These are phyloP conservation scores for Oncorhynchus nerka DNA, from an alignment of 2,113 vertebrate genomes.

Conservation along the genomic window DNA sequence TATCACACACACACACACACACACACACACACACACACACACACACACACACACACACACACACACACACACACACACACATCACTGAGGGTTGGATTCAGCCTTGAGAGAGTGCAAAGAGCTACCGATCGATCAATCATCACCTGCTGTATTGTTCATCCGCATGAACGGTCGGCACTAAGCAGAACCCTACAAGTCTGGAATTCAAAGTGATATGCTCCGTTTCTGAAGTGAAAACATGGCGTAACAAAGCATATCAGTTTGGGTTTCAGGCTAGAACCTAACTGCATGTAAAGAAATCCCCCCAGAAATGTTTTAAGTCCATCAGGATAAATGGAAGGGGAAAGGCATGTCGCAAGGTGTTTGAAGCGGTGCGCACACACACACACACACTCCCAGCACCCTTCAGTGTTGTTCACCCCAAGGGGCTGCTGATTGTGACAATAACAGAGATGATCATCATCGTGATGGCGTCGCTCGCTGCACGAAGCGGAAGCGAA, in stretches of 20 bases:
- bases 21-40: too few species aligned
- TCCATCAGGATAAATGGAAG: constrained; percentile 40
- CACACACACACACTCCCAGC: not conserved
- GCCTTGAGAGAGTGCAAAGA: constrained; percentile 59
- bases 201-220: constrained; percentile 23
- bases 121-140: constrained; percentile 59
- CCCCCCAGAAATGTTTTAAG: not conserved
- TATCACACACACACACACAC: not conserved
- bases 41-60: too few species aligned
- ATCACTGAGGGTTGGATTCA: constrained; percentile 38
- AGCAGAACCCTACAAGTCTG: too few species aligned
- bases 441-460: constrained; percentile 54
- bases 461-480: constrained; percentile 39
- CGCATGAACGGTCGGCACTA: constrained; percentile 41
- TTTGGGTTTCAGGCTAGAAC: constrained; percentile 3
- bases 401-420: constrained; percentile 10
- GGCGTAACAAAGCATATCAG: constrained; percentile 12
- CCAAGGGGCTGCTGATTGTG: constrained; percentile 46
- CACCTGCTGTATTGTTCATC: constrained; percentile 42
- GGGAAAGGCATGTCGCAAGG: constrained; percentile 25
- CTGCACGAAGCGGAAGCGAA: constrained; percentile 7
- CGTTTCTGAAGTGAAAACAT: constrained; percentile 2
- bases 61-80: too few species aligned
- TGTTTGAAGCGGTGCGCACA: constrained; percentile 7
- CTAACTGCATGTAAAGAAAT: not conserved